Evolutionary conservation across 1,140 invertebrate species (phyloP).

Genomic region (Solen grandis): DNA sequence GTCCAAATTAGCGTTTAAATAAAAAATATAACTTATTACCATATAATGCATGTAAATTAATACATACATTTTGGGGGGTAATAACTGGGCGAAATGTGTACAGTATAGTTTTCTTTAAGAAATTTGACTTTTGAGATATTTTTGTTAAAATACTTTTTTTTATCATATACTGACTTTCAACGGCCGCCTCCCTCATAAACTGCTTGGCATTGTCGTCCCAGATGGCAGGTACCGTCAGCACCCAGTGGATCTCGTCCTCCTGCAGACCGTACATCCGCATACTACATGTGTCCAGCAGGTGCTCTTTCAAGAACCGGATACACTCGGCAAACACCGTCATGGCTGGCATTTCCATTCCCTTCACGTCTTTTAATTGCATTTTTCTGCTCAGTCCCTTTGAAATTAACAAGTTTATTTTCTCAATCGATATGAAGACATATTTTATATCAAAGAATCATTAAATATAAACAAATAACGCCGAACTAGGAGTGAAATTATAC

Average conservation of each 20-base stretch:
- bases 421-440: neutral
- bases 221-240: too few species aligned
- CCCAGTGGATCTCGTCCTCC: constrained; percentile 52
- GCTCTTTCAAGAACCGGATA: constrained; percentile 50
- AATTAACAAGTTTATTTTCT: too few species aligned
- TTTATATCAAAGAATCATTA: neutral
- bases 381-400: constrained; percentile 36
- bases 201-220: too few species aligned
- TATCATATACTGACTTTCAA: constrained; percentile 15
- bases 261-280: constrained; percentile 13
- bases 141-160: neutral
- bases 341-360: constrained; percentile 45
- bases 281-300: constrained; percentile 23
- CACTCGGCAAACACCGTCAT: constrained; percentile 48
- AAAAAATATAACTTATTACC: neutral
- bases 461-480: too few species aligned
- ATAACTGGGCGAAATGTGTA: neutral
- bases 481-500: too few species aligned
- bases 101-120: neutral
- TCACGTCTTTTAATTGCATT: constrained; percentile 39
- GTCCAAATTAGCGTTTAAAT: neutral
- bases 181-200: constrained; percentile 60
- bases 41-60: neutral
- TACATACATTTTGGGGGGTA: neutral
- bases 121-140: neutral